Conservation (phyloP, 2,888 invertebrate genomes). For the Zygogramma bicolorata region DNA sequence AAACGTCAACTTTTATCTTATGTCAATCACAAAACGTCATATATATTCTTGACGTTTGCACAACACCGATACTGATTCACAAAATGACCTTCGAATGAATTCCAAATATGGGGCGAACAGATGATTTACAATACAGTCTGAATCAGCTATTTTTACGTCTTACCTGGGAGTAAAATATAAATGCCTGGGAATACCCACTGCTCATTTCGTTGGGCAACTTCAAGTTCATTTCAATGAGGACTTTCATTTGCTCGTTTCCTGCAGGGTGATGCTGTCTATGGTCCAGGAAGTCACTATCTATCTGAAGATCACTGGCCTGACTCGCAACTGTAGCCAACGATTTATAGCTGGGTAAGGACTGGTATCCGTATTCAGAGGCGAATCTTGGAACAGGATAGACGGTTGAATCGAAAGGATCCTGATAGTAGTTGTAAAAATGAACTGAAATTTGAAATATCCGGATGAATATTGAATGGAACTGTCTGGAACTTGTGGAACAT, state of each 20-base stretch:
- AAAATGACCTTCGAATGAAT: no score
- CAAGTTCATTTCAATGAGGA: slow-evolving; percentile 75
- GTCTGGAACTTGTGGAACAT: no score
- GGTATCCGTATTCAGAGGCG: slow-evolving; percentile 96
- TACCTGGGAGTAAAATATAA: slow-evolving; percentile 89
- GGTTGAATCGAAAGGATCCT: slow-evolving; percentile 84
- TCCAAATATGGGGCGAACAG: no score
- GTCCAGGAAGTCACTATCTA: slow-evolving; percentile 73
- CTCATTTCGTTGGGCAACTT: slow-evolving; percentile 69
- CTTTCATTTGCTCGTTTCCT: slow-evolving; percentile 76
- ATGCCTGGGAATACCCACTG: slow-evolving; percentile 73
- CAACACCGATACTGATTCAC: no score
- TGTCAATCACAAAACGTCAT: no score
- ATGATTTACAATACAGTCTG: no score
- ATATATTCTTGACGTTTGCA: no score
- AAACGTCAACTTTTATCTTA: no score
- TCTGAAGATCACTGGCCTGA: slow-evolving; percentile 67
- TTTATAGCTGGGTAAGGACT: slow-evolving; percentile 83
- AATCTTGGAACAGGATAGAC: slow-evolving; percentile 88
- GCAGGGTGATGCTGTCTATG: slow-evolving; percentile 90
- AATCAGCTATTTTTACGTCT: slow-evolving; percentile 57
- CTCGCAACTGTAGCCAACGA: slow-evolving; percentile 75
- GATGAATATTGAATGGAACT: no score
- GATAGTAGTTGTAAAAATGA: slow-evolving; percentile 90
- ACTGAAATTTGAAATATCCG: slow-evolving; percentile 65